These are phyloP conservation scores for Takifugu bimaculatus DNA, from an alignment of 2,113 vertebrate species.

Conservation along the genomic window DNA sequence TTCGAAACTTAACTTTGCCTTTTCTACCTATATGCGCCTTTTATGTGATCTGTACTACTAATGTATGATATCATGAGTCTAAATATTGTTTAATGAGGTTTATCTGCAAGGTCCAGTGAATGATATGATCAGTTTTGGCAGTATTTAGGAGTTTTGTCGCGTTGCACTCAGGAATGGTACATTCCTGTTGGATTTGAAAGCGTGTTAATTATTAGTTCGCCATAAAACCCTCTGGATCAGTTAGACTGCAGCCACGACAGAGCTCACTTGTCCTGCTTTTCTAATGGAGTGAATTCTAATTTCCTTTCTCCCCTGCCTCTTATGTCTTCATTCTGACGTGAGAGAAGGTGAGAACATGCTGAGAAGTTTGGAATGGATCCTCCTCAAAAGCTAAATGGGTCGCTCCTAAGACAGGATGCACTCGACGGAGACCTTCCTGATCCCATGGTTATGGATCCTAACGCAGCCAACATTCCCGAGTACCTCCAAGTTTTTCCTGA, in stretches of 20 bases:
- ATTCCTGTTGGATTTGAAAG: slow-evolving; percentile 58
- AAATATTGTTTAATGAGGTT: no score
- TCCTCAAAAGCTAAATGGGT: background rate
- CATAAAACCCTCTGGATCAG: slow-evolving; percentile 6
- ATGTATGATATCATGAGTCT: no score
- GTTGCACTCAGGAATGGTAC: background rate
- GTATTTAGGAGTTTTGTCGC: no score
- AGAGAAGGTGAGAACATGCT: slow-evolving; percentile 10
- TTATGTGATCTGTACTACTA: no score
- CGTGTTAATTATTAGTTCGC: slow-evolving; percentile 64
- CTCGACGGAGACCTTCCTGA: no score
- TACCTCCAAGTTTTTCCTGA: background rate
- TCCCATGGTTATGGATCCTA: slow-evolving; percentile 4
- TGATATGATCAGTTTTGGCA: no score
- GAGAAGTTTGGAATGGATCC: slow-evolving; percentile 47
- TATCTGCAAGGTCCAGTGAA: no score
- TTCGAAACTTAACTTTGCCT: no score
- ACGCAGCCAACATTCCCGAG: background rate
- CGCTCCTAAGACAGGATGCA: slow-evolving; percentile 11
- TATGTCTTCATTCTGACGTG: background rate
- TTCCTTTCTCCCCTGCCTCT: background rate
- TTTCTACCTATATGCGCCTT: no score
- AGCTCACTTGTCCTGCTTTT: background rate
- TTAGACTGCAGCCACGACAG: slow-evolving; percentile 17
- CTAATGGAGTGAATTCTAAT: background rate